Evolutionary conservation across 2,797 vertebrate genomes (phyloP).

Genomic region (Muscicapa striata): DNA sequence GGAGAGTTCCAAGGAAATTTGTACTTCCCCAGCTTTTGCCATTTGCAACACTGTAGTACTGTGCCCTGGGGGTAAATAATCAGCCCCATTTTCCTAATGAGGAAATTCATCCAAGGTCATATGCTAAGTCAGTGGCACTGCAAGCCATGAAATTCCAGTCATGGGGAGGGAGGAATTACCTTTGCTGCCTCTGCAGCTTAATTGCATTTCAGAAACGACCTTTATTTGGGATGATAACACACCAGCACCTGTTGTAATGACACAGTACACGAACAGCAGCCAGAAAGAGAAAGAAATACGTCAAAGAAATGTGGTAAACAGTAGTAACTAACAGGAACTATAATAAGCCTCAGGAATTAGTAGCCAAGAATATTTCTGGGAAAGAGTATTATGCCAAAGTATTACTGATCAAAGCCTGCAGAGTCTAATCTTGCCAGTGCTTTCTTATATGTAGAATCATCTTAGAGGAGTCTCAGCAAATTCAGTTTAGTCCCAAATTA

Average conservation of each 20-base stretch:
- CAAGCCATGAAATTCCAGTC: conserved; percentile 30
- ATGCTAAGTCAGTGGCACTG: background rate
- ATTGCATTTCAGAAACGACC: background rate
- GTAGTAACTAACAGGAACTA: background rate
- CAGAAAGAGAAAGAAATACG: background rate
- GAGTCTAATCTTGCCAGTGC: background rate
- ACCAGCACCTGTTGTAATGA: conserved; percentile 4
- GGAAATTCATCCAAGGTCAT: conserved; percentile 52
- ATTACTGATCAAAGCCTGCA: conserved; percentile 10
- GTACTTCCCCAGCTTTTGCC: background rate
- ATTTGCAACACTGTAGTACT: background rate
- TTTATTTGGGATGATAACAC: background rate
- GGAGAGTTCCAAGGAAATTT: conserved; percentile 46
- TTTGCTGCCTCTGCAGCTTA: background rate
- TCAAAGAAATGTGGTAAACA: conserved; percentile 10
- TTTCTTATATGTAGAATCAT: background rate
- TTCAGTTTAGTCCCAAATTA: background rate
- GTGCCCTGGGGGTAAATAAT: conserved; percentile 27
- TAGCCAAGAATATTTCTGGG: conserved; percentile 8
- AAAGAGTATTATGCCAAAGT: conserved; percentile 7
- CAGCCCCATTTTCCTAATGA: conserved; percentile 45
- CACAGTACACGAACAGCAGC: background rate
- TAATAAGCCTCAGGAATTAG: background rate
- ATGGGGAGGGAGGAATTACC: conserved; percentile 12
- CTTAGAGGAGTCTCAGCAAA: background rate